Evolutionary conservation across 2,113 vertebrate genomes (phyloP).

Genomic region (Desmodus rotundus): DNA sequence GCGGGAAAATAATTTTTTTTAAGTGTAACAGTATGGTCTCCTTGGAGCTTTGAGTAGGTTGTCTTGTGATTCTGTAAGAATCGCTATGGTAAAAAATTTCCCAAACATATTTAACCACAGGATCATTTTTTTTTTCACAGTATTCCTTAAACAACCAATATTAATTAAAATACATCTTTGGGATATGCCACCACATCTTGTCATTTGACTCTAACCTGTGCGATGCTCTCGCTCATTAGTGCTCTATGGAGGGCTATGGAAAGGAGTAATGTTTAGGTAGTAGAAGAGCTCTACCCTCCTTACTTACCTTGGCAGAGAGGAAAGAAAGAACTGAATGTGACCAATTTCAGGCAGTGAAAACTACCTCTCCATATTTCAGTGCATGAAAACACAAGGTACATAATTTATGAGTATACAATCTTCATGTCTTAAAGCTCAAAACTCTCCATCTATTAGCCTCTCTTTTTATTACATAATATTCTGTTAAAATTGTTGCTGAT

Average conservation of each 20-base stretch:
- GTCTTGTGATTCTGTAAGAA: background rate
- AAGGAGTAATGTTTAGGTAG: background rate
- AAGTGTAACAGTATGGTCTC: background rate
- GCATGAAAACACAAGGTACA: background rate
- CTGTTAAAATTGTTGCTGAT: background rate
- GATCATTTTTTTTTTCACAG: background rate
- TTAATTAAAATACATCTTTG: background rate
- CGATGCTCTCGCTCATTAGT: background rate
- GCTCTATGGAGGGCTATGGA: background rate
- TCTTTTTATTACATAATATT: background rate
- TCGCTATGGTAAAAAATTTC: background rate
- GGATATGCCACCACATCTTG: background rate
- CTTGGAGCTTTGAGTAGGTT: background rate
- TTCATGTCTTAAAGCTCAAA: background rate
- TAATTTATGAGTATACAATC: background rate
- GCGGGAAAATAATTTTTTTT: background rate
- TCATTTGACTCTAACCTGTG: background rate
- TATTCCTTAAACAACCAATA: background rate
- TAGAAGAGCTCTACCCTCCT: background rate
- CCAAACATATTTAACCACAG: slow-evolving; percentile 17
- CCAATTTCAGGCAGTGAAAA: background rate
- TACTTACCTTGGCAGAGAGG: background rate
- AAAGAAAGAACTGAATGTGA: background rate
- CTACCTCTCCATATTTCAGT: background rate
- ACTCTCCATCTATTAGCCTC: background rate